These are phyloP conservation scores for Capromys pilorides DNA, from an alignment of 2,797 vertebrate species.

Conservation along the genomic window DNA sequence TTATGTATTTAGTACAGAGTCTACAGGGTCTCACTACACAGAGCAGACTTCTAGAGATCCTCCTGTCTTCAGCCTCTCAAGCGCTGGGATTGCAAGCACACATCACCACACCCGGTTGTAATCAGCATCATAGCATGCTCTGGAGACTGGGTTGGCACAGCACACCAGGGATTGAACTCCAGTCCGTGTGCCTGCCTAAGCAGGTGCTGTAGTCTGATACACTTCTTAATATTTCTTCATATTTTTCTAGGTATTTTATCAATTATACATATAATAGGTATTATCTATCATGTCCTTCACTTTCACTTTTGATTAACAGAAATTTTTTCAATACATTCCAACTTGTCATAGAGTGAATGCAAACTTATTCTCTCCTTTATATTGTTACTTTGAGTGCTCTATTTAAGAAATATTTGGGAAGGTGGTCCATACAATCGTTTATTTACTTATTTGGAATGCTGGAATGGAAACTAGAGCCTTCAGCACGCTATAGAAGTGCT, in stretches of 20 bases:
- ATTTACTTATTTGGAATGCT: neutral
- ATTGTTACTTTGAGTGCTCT: neutral
- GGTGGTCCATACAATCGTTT: no score
- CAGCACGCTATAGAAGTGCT: neutral
- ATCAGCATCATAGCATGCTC: no score
- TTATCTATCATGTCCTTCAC: neutral
- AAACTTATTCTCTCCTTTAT: neutral
- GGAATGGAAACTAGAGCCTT: neutral
- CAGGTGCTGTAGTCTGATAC: no score
- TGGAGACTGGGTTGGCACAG: no score
- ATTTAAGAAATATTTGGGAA: neutral
- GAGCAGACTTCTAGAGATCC: no score
- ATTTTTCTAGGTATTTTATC: neutral
- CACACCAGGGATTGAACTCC: no score
- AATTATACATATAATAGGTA: neutral
- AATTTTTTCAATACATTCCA: neutral
- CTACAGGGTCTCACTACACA: no score
- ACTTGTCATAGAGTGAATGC: neutral
- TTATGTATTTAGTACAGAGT: no score
- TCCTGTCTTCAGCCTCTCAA: no score
- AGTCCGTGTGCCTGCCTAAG: no score
- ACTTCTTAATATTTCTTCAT: neutral
- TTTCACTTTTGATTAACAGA: constrained; percentile 7
- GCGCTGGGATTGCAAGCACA: no score
- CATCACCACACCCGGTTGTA: no score